A percentile compares a stretch with the other conserved stretches of the same genome.
These are phyloP conservation scores for Lamproptera curius DNA, from an alignment of 2,888 invertebrate species.

Conservation along the genomic window DNA sequence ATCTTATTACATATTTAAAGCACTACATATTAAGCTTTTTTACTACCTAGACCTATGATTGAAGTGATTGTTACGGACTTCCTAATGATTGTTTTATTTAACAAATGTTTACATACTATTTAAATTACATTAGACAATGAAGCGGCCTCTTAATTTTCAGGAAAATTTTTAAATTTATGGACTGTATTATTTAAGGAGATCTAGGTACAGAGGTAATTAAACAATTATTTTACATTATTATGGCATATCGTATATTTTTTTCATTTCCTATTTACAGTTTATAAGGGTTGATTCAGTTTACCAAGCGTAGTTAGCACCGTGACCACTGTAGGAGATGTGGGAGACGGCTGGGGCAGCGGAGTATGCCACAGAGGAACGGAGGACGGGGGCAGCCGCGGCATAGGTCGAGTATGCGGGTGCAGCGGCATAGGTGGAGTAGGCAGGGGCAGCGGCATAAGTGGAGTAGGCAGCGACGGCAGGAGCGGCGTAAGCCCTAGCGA, in stretches of 20 bases:
- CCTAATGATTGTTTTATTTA: too few species aligned
- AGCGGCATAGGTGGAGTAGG: conserved; percentile 35
- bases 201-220: too few species aligned
- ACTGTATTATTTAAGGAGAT: too few species aligned
- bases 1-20: too few species aligned
- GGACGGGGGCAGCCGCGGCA: conserved; percentile 32
- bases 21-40: too few species aligned
- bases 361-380: conserved; percentile 21
- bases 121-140: too few species aligned
- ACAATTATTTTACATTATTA: too few species aligned
- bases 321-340: conserved; percentile 80
- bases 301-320: conserved; percentile 82
- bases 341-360: conserved; percentile 75
- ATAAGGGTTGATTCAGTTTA: conserved; percentile 59
- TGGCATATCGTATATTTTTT: conserved; percentile 37
- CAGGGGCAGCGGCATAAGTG: conserved; percentile 27
- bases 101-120: too few species aligned
- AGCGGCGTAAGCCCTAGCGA: conserved; percentile 27
- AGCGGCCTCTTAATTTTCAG: too few species aligned
- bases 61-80: too few species aligned
- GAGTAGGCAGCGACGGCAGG: conserved; percentile 26
- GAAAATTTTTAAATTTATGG: too few species aligned
- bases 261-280: conserved; percentile 44
- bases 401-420: conserved; percentile 35
- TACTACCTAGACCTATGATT: too few species aligned